These are phyloP conservation scores for Crenichthys baileyi DNA, from an alignment of 2,797 vertebrate genomes.

Conservation along the genomic window DNA sequence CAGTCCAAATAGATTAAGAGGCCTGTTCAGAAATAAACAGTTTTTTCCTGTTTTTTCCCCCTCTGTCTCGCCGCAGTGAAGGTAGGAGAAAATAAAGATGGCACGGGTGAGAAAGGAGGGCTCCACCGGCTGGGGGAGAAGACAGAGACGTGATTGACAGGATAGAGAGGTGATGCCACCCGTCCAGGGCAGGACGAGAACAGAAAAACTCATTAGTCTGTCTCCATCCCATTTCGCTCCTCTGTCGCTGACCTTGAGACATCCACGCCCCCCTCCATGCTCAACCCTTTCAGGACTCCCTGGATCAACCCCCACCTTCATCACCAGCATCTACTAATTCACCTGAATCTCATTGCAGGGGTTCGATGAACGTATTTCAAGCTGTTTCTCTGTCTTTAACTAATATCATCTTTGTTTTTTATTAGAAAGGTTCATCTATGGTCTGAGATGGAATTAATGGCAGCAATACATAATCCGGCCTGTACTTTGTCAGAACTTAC, in stretches of 20 bases:
- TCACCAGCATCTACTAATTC: constrained; percentile 11
- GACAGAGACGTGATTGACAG: constrained; percentile 59
- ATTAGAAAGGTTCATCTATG: not conserved
- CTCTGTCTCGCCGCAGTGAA: constrained; percentile 18
- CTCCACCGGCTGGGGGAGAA: not conserved
- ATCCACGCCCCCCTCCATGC: constrained; percentile 25
- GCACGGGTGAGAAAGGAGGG: constrained; percentile 1
- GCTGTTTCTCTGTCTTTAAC: constrained; percentile 1
- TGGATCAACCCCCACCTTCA: not conserved
- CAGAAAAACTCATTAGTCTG: constrained; percentile 81
- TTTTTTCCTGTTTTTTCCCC: constrained; percentile 49
- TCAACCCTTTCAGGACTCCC: constrained; percentile 32
- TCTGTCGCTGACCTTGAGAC: constrained; percentile 80
- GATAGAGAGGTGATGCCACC: constrained; percentile 61
- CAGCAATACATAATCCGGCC: no score
- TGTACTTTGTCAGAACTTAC: no score
- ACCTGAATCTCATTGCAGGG: constrained; percentile 32
- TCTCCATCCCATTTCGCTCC: constrained; percentile 78
- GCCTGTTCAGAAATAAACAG: constrained; percentile 80
- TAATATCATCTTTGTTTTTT: constrained; percentile 17
- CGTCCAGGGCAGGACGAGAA: constrained; percentile 62
- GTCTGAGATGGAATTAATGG: no score
- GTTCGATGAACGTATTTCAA: not conserved
- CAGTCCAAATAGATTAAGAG: constrained; percentile 84
- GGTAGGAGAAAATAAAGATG: constrained; percentile 16